Base-by-base conservation (phyloP, 1,140 invertebrate species). In the Calliphora vicina region DNA sequence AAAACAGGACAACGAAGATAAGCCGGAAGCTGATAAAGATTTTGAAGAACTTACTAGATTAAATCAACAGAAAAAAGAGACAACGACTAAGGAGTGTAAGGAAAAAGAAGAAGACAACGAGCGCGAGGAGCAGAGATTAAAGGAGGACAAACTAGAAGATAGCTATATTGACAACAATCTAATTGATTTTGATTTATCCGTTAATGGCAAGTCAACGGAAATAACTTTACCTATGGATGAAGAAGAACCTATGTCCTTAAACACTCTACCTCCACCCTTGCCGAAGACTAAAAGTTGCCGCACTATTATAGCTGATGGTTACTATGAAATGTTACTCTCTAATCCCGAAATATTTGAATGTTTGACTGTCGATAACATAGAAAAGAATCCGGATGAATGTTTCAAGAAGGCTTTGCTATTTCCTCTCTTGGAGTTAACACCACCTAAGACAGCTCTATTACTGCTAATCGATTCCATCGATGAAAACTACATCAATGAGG, bases 381-480 rank as follows among this genome's bases (percentile, higher is more conserved):
- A 96, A 85, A 93, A 94, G 84, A 96, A 96, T 91, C 97, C 97
- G 0, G 97, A 99, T 86, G 96, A 97, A 86, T 96, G 96, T 57
- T 95, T 99, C 85, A 97, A 97, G 84, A 95, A 96, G 87, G 96
- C 96, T 0, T 92, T 99, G 0, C 91, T 99, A 0, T 96, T 98
- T 87, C 97, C 96, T 0, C 89, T 98, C 13, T 90, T 96, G n/a
- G 96, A 97, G 89, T 94, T 96, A 1, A 96, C 95, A 84, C 95
- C 94, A 50, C 96, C 95, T 2, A 96, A 97, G 85, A 95, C 95
- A 73, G 95, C 96, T 23, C 92, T 98, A 82, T 94, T 98, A 85
- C 91, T 98, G 13, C 90, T 99, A 12, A 96, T 99, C 1, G 97
- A 99, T 87, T 98, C 97, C 0, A 96, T 99, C 25, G 97, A 99